Evolutionary conservation across 2,113 vertebrate genomes (phyloP).

Genomic region (Perca fluviatilis): DNA sequence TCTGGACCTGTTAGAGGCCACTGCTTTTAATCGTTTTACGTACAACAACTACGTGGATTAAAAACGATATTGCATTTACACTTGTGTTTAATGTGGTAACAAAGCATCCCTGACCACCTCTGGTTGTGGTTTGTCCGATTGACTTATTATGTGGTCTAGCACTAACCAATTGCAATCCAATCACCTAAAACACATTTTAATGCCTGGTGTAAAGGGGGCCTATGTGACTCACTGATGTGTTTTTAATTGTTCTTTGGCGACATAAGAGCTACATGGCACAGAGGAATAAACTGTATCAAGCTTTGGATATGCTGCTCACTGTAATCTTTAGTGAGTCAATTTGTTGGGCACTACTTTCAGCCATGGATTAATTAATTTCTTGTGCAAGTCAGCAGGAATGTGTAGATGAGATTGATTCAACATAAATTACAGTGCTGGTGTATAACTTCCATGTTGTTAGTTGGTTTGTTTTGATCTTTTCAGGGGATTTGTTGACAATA

Average conservation of each 20-base stretch:
- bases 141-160: neutral
- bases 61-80: neutral
- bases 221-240: neutral
- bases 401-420: neutral
- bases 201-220: neutral
- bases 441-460: neutral
- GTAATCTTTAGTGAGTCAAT: neutral
- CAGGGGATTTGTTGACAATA: slow-evolving; percentile 3
- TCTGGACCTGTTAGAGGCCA: neutral
- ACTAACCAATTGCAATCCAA: neutral
- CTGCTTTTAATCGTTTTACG: neutral
- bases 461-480: neutral
- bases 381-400: neutral
- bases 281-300: neutral
- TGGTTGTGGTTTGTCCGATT: too few species aligned
- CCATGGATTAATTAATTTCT: neutral
- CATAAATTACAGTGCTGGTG: neutral
- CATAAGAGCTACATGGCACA: neutral
- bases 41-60: neutral
- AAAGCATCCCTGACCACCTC: too few species aligned
- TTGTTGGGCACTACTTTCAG: neutral
- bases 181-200: neutral
- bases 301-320: neutral
- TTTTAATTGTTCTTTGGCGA: neutral
- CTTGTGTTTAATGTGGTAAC: neutral